phyloP scores from a whole-genome alignment of 2,888 invertebrate species.

The Plusia festucae region DNA sequence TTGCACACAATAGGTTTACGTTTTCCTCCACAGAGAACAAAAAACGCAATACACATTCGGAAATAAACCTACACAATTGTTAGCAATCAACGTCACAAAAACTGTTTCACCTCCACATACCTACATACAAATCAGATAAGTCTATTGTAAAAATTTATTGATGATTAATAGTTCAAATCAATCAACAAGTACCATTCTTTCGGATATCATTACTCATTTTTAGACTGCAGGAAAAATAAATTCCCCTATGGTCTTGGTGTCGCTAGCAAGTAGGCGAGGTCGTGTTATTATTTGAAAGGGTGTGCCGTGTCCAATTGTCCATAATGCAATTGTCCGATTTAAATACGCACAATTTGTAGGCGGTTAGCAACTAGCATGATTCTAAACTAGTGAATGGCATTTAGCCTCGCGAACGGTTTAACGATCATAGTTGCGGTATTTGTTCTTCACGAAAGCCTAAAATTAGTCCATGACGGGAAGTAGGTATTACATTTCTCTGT shows the following conservation, averaged over 20 bases:
- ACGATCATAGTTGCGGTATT: constrained; percentile 41
- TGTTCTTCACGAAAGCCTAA: constrained; percentile 35
- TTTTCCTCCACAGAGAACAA: background rate
- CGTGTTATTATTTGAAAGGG: constrained; percentile 71
- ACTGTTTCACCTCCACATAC: background rate
- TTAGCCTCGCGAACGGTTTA: constrained; percentile 49
- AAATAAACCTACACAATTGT: constrained; percentile 1
- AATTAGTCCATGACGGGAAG: constrained; percentile 36
- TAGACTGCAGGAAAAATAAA: constrained; percentile 13
- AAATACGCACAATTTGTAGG: constrained; percentile 56
- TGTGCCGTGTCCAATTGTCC: constrained; percentile 64
- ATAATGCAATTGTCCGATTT: constrained; percentile 50
- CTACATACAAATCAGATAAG: background rate
- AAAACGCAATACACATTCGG: background rate
- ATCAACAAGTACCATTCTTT: constrained; percentile 8
- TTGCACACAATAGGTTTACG: no score
- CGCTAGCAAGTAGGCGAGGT: constrained; percentile 48
- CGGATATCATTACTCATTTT: constrained; percentile 34
- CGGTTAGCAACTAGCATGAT: constrained; percentile 49
- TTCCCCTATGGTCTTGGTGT: constrained; percentile 9
- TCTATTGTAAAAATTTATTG: constrained; percentile 22
- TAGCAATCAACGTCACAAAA: background rate
- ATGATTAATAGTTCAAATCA: constrained; percentile 34
- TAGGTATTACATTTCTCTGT: constrained; percentile 43
- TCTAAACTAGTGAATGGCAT: constrained; percentile 57